Evolutionary conservation across 2,888 invertebrate genomes (phyloP), one percentile per base, ranked within the genome.

Genomic region (Netelia fuscicornis): DNA sequence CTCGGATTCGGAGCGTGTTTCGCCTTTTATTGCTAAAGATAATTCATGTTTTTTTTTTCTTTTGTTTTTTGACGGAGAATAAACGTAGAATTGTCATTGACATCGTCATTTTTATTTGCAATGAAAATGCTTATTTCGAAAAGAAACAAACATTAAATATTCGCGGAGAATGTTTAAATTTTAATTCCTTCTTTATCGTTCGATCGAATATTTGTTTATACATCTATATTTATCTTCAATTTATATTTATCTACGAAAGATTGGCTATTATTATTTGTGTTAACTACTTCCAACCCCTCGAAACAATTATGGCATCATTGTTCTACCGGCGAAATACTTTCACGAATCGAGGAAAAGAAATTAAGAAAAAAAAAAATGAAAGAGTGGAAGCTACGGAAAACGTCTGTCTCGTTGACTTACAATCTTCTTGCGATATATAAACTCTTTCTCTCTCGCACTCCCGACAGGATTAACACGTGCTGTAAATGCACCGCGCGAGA

Each of bases 391-490:
- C n/a, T 44, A 17, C 52, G 48, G 23, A 71, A 67, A 74, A 62
- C 72, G 77, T 74, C 81, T 81, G 72, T 77, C 77, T 68, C 77
- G 54, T 67, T 81, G 80, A 81, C 72, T 77, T 77, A 77, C 70
- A 81, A 77, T 84, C 72, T 77, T 65, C 67, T 72, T 60, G 37
- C 68, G 84, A 77, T 23, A 84, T 81, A 77, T 81, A 76, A 77
- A 77, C 64, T 84, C 62, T 62, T 17, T 62, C 58, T 72, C 72
- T 60, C 62, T 74, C 13, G 56, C 20, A 25, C 75, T 70, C 58
- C 44, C 64, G 81, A 81, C 84, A 84, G 72, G 77, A 84, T 84
- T 84, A 84, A 84, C 84, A 84, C 81, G 81, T 84, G 81, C 81
- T 77, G 76, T 68, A 84, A 84, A 84, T 81, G 81, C 84, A 84